Percentiles rank a stretch among this genome's conserved stretches.
Conservation (phyloP, 2,888 invertebrate species). For the Teleogryllus oceanicus region DNA sequence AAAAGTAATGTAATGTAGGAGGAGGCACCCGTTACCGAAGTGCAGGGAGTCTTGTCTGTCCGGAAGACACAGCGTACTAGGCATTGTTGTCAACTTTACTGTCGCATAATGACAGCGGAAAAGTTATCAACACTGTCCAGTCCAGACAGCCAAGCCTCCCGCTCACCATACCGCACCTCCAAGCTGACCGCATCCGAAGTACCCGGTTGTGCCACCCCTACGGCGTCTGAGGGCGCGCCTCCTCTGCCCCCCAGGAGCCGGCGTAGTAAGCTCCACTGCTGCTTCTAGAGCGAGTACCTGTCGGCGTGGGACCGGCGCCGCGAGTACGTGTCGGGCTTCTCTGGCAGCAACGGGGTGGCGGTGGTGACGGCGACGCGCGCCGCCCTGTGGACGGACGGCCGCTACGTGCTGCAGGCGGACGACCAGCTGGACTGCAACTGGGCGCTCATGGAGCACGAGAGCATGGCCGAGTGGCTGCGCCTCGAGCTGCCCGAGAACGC, state of each 20-base stretch:
- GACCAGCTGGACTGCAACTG: slow-evolving; percentile 83
- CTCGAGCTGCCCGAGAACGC: slow-evolving; percentile 49
- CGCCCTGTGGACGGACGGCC: slow-evolving; percentile 87
- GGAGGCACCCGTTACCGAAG: too few species aligned
- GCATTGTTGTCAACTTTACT: too few species aligned
- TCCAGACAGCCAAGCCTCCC: too few species aligned
- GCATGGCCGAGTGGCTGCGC: slow-evolving; percentile 59
- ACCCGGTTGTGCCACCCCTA: too few species aligned
- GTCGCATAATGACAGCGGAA: too few species aligned
- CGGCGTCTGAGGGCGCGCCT: background rate
- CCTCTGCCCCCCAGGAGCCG: background rate
- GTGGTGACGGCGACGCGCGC: slow-evolving; percentile 64
- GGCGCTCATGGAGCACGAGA: slow-evolving; percentile 45
- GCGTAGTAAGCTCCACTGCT: slow-evolving; percentile 22
- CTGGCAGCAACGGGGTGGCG: slow-evolving; percentile 70
- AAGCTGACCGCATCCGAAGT: too few species aligned
- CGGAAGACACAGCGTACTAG: too few species aligned
- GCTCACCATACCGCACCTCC: too few species aligned
- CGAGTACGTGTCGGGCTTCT: slow-evolving; percentile 77
- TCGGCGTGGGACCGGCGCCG: slow-evolving; percentile 70
- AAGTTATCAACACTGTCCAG: too few species aligned
- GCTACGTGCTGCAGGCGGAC: slow-evolving; percentile 84
- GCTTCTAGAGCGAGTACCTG: slow-evolving; percentile 70
- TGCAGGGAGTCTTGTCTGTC: too few species aligned
- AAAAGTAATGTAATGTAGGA: too few species aligned